Conservation (phyloP, 2,888 invertebrate species). For the Miltochrista miniata region DNA sequence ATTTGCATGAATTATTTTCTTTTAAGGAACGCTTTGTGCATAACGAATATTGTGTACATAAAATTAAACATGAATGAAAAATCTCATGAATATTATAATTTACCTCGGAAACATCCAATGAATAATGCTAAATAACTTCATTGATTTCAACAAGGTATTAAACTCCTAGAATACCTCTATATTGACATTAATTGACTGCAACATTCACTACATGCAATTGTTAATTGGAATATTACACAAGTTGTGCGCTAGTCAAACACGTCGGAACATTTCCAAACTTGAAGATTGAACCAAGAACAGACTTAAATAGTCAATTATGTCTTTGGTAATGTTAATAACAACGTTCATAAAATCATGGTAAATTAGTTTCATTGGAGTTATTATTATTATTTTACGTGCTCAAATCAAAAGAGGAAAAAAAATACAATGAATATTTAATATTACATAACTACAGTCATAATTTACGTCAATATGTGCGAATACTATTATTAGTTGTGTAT, state of each 20-base stretch:
- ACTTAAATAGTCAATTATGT: too few relatives aligned
- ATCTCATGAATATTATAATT: neutral
- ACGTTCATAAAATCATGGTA: too few relatives aligned
- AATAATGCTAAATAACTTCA: slow-evolving; percentile 3
- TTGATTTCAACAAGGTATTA: slow-evolving; percentile 1
- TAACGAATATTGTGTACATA: neutral
- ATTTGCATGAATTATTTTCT: neutral
- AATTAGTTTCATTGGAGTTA: too few relatives aligned
- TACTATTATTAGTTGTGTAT: too few relatives aligned
- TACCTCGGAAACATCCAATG: neutral
- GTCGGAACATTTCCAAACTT: slow-evolving; percentile 9
- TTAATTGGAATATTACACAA: slow-evolving; percentile 2
- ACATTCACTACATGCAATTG: slow-evolving; percentile 4
- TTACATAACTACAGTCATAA: too few relatives aligned
- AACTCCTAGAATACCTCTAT: too few relatives aligned
- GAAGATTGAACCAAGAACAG: too few relatives aligned
- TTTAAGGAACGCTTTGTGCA: neutral
- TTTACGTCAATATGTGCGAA: too few relatives aligned
- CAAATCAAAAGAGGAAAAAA: too few relatives aligned
- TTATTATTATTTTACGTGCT: too few relatives aligned
- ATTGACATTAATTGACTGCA: slow-evolving; percentile 2
- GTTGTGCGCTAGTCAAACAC: slow-evolving; percentile 7
- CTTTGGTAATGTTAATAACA: too few relatives aligned
- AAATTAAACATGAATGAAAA: neutral
- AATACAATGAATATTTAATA: too few relatives aligned